Evolutionary conservation across 2,797 vertebrate species (phyloP).

Genomic region (Coilia nasus): DNA sequence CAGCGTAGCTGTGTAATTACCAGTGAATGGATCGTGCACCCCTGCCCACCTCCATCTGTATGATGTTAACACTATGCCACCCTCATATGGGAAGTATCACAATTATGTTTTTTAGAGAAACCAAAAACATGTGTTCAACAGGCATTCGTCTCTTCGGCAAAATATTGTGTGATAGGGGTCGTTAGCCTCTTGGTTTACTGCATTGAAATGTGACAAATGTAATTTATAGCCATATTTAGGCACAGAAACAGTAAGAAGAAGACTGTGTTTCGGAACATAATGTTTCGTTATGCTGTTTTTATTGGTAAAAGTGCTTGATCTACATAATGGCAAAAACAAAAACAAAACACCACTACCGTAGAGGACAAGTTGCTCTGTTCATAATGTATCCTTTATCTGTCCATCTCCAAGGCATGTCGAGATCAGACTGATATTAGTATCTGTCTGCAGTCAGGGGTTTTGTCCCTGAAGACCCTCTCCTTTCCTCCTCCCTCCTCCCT

Average conservation of each 20-base stretch:
- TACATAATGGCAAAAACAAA: neutral
- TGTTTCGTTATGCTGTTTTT: too few species aligned
- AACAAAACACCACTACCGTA: neutral
- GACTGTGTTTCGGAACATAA: neutral
- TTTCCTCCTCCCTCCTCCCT: neutral
- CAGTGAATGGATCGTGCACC: neutral
- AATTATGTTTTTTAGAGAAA: constrained; percentile 3
- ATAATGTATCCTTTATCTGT: neutral
- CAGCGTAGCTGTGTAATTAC: neutral
- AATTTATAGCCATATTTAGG: neutral
- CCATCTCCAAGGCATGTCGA: constrained; percentile 33
- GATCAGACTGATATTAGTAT: constrained; percentile 32
- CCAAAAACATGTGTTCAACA: neutral
- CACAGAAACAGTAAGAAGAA: neutral
- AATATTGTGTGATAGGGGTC: neutral
- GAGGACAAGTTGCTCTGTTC: neutral
- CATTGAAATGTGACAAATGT: neutral
- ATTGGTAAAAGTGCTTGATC: neutral
- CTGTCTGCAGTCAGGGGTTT: neutral
- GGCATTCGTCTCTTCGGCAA: neutral
- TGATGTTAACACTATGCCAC: neutral
- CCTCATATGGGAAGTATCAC: constrained; percentile 1
- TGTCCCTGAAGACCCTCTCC: constrained; percentile 1
- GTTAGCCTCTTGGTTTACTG: neutral
- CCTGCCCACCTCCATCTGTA: constrained; percentile 12